Base-by-base conservation (phyloP, 2,113 vertebrate genomes). In the Salminus brasiliensis region DNA sequence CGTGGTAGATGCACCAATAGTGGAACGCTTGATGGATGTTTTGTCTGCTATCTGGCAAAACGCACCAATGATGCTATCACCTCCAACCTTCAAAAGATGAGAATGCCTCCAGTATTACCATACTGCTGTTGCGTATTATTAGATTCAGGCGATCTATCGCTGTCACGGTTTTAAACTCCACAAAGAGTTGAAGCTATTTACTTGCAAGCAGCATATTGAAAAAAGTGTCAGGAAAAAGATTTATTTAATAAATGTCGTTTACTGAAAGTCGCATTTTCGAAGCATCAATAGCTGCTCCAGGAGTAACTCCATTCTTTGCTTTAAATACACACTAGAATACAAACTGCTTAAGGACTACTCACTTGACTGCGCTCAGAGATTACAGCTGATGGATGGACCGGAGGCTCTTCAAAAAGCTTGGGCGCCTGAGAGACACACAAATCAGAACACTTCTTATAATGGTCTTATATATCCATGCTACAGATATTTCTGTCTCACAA, bases 1-100 rank as follows among this genome's bases (percentile, higher is more conserved):
- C 2, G 76, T 84, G 79, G 96, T 95, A 71, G 89, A 91, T 85
- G 91, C 92, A 53, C 98, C 97, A 0, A 99, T 90, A 45, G 95
- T 92, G 9, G 97, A 97, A 76, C 89, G 94, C 86, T 98, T 98
- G 86, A 99, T 94, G 47, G 97, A 97, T 1, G 97, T 95, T 87
- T 96, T 98, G 86, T 98, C 97, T 69, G 95, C 95, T 0, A 98
- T 85, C 80, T 96, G 95, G 15, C 96, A 95, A 80, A 83, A 89
- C 18, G 94, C 87, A 49, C 97, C 97, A 13, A 99, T 91, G 85
- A 98, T 96, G 81, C 95, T 97, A 86, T 99, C 96, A 52, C 88
- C 89, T 76, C 96, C 96, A 87, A 99, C 88, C 98, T 99, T 34
- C 15, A 45, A 23, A 53, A 36, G 13, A 63, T 63, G 41, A 41